Evolutionary conservation across 2,113 vertebrate genomes (phyloP).

Genomic region (Lasiurus borealis): DNA sequence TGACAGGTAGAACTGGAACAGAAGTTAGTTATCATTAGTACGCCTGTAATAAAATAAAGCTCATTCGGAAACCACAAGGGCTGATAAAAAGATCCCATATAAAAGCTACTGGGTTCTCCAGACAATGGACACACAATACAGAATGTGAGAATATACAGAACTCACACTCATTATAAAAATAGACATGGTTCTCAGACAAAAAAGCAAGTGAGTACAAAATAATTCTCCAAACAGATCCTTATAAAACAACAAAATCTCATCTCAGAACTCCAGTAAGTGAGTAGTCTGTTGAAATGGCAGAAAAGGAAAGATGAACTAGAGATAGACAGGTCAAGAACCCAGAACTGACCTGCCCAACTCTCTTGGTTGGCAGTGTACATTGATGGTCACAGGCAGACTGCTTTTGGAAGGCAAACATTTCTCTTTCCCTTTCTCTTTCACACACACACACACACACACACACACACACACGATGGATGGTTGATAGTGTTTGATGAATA

Average conservation of each 20-base stretch:
- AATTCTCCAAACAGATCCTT: slow-evolving; percentile 82
- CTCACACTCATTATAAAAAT: slow-evolving; percentile 89
- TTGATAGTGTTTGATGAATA: slow-evolving; percentile 10
- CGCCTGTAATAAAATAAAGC: slow-evolving; percentile 81
- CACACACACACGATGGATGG: not conserved
- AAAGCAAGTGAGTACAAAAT: slow-evolving; percentile 86
- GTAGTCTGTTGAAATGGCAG: slow-evolving; percentile 72
- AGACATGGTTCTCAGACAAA: slow-evolving; percentile 87
- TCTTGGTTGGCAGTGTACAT: slow-evolving; percentile 78
- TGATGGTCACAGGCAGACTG: slow-evolving; percentile 60
- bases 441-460: too few relatives aligned
- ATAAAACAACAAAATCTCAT: slow-evolving; percentile 84
- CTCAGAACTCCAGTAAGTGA: slow-evolving; percentile 62
- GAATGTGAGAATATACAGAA: slow-evolving; percentile 84
- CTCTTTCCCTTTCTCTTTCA: not conserved
- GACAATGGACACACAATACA: slow-evolving; percentile 81
- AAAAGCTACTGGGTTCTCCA: slow-evolving; percentile 84
- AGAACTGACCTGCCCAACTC: slow-evolving; percentile 58
- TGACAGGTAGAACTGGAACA: slow-evolving; percentile 71
- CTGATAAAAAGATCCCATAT: slow-evolving; percentile 78
- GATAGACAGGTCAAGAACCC: slow-evolving; percentile 68
- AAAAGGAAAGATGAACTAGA: slow-evolving; percentile 61
- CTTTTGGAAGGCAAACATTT: not conserved
- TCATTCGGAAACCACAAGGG: slow-evolving; percentile 71
- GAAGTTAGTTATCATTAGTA: slow-evolving; percentile 58